Conservation (phyloP, 2,113 vertebrate species). For the Ivindomyrus marchei region DNA sequence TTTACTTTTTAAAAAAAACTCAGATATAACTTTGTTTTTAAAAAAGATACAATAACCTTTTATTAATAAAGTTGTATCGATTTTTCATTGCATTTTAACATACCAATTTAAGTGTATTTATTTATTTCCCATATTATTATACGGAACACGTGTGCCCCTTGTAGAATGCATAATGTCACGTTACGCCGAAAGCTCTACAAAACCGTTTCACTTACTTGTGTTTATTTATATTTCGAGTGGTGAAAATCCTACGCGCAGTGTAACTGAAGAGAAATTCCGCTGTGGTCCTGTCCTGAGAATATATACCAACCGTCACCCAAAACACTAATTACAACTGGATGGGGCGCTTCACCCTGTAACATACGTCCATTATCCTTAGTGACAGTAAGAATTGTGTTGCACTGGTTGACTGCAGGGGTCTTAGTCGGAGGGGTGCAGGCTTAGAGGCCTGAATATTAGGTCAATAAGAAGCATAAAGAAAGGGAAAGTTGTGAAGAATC, state of each 20-base stretch:
- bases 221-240: background rate
- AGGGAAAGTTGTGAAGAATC: conserved; percentile 15
- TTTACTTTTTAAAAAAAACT: background rate
- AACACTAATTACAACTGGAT: background rate
- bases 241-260: background rate
- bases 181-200: background rate
- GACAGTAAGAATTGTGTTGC: background rate
- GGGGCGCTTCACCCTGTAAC: background rate
- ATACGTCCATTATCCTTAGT: background rate
- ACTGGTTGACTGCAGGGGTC: background rate
- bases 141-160: background rate
- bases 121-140: background rate
- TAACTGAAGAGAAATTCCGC: background rate
- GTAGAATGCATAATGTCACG: background rate
- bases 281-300: background rate
- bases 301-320: background rate
- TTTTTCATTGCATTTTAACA: background rate
- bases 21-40: background rate
- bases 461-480: background rate
- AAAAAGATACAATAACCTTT: background rate
- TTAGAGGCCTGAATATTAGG: background rate
- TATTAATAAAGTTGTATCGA: background rate
- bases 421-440: background rate
- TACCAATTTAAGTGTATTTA: background rate
- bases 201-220: background rate